Conservation (phyloP, 2,888 invertebrate genomes). For the Chirona hameri region DNA sequence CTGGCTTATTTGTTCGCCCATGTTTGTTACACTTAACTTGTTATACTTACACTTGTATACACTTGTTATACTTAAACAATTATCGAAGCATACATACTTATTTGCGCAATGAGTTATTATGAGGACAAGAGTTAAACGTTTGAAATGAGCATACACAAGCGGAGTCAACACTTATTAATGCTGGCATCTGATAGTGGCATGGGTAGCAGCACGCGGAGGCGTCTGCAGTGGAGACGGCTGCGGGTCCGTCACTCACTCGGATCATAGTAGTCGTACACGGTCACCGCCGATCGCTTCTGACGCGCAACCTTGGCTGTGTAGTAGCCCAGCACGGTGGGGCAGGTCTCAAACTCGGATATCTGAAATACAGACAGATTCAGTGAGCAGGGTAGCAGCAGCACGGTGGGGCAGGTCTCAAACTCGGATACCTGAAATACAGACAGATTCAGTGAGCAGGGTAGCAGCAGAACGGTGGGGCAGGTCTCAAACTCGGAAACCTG, state of each 20-base stretch:
- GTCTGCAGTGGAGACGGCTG: too few relatives aligned
- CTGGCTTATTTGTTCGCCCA: too few relatives aligned
- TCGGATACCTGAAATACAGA: conserved; percentile 40
- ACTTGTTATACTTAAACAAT: too few relatives aligned
- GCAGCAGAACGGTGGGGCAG: conserved; percentile 79
- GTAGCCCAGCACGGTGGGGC: conserved; percentile 78
- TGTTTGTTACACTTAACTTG: too few relatives aligned
- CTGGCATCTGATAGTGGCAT: too few relatives aligned
- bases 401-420: conserved; percentile 72
- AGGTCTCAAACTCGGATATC: conserved; percentile 57
- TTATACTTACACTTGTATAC: too few relatives aligned
- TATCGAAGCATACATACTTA: too few relatives aligned
- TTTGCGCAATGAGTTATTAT: too few relatives aligned
- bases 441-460: conserved; percentile 46
- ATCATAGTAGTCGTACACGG: conserved; percentile 87
- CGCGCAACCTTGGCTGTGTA: conserved; percentile 78
- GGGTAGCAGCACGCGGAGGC: too few relatives aligned
- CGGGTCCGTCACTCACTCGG: conserved; percentile 62
- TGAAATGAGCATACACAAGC: too few relatives aligned
- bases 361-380: background rate
- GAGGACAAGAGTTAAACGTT: too few relatives aligned
- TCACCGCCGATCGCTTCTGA: conserved; percentile 79
- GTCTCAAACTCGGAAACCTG: conserved; percentile 54
- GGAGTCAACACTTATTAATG: too few relatives aligned
- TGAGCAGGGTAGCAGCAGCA: conserved; percentile 62